Evolutionary conservation across 2,888 invertebrate genomes (phyloP), one percentile per base, ranked within the genome.

Genomic region (Cheilosia scutellata): DNA sequence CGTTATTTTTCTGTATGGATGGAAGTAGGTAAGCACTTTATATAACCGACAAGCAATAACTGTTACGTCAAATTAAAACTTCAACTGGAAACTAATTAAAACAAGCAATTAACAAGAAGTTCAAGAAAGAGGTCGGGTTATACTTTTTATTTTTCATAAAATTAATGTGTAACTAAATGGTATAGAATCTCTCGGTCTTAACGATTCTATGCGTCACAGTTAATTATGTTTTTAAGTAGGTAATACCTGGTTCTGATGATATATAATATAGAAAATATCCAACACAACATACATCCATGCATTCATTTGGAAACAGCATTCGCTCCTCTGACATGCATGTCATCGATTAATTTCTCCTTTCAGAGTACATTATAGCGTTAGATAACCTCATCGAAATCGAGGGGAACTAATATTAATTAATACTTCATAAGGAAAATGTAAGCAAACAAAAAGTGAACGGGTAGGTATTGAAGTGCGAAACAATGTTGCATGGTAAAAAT

Each of bases 311-410:
- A 20, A 20, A 11, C 11, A 11, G 4, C 4, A 11, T 37, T 37
- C 1, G 11, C 11, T 37, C 11, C 37, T 37, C 11, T 9, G 37
- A 4, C 37, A 37, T 4, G 9, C 37, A 7, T 37, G 37, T 11
- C 37, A 11, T 37, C 0, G 11, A 16, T 55, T 51, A 76, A 68
- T 68, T 68, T 42, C 44, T 16, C 42, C 51, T 76, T 68, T 60
- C 58, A 68, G 25, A 27, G 42, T 51, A n/a, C n/a, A n/a, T n/a
- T n/a, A 44, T 60, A 11, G 11, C 40, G 44, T 76, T 76, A 37
- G 42, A 42, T 68, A 76, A 76, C 25, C 27, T 11, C 66, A 40
- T 47, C 0, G 11, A 29, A 47, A 37, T 47, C 40, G 25, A 49
- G 16, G 33, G 16, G 40, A 58, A 37, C 13, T 58, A 58, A 9